These are phyloP conservation scores for Hirudo medicinalis DNA, from an alignment of 1,140 invertebrate genomes.

Conservation along the genomic window DNA sequence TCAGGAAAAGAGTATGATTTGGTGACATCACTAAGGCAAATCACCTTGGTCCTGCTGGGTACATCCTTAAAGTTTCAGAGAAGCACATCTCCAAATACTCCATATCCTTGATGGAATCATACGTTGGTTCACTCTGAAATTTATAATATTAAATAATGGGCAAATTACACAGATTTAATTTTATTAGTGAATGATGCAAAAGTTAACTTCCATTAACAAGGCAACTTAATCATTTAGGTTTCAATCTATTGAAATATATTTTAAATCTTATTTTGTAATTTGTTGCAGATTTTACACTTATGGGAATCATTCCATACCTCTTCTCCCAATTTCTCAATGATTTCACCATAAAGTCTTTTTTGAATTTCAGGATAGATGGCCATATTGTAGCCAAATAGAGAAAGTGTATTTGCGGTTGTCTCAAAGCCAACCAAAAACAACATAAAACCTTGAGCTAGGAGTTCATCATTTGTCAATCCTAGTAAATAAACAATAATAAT, in stretches of 20 bases:
- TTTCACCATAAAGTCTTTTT: slow-evolving; percentile 44
- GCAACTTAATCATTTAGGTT: neutral
- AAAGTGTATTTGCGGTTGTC: slow-evolving; percentile 45
- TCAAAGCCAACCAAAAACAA: slow-evolving; percentile 55
- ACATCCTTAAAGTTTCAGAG: slow-evolving; percentile 34
- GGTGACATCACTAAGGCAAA: neutral
- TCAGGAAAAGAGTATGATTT: too few species aligned
- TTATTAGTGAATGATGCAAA: neutral
- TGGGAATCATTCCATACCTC: slow-evolving; percentile 25
- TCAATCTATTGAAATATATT: neutral
- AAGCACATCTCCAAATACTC: slow-evolving; percentile 37
- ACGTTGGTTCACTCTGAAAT: slow-evolving; percentile 26
- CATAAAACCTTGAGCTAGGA: slow-evolving; percentile 50
- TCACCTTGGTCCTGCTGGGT: slow-evolving; percentile 32
- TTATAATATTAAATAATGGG: neutral
- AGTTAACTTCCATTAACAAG: neutral
- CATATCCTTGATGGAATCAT: slow-evolving; percentile 31
- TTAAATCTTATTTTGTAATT: neutral
- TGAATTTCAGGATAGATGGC: slow-evolving; percentile 47
- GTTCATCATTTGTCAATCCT: slow-evolving; percentile 33
- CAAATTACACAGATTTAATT: neutral
- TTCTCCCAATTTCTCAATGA: slow-evolving; percentile 27
- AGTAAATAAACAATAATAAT: too few species aligned
- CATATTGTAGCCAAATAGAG: slow-evolving; percentile 45
- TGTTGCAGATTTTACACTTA: slow-evolving; percentile 11